Base-by-base conservation (phyloP, 2,113 vertebrate genomes). In the Takifugu flavidus region DNA sequence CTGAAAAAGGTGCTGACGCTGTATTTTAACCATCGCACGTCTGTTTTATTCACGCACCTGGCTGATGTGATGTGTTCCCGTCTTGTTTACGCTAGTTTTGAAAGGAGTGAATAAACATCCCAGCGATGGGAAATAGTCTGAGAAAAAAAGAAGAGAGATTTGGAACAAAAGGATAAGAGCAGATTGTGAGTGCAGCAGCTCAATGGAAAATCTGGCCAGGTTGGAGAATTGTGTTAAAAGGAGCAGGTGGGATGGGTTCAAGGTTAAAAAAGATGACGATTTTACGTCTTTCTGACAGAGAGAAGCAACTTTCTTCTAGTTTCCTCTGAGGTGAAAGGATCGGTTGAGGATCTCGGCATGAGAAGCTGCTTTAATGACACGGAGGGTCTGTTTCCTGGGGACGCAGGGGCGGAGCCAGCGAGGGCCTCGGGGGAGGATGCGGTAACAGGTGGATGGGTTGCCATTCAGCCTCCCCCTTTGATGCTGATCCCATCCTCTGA, bases 401-500 rank as follows among this genome's bases (percentile, higher is more conserved):
- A 65, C 53, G 63, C 61, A 56, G 55, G 73, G 70, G 65, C 72
- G n/a, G 66, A 70, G 62, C 47, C 67, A 59, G 80, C 4, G 58
- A 73, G 68, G 77, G 82, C 75, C 84, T 73, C 83, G 11, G 60
- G 75, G 76, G 79, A 20, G 83, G 81, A 78, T 88, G 72, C 69
- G 67, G 83, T 90, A 84, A 88, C 87, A 85, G 84, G 79, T 85
- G 82, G 80, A 68, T 78, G 57, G 55, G 56, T 58, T 80, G 86
- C 75, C 82, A 85, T 83, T 72, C 77, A 80, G 70, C 72, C 66
- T 74, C 65, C 70, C 74, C 78, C 82, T 85, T 82, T 87, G 88
- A 87, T 82, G 83, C 78, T 78, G 83, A 91, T 88, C 86, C 78
- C 74, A 82, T 89, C 87, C 85, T 71, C 68, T 69, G 69, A 74